These are phyloP conservation scores for Emydoidea blandingii DNA, from an alignment of 2,797 vertebrate genomes.

Conservation along the genomic window DNA sequence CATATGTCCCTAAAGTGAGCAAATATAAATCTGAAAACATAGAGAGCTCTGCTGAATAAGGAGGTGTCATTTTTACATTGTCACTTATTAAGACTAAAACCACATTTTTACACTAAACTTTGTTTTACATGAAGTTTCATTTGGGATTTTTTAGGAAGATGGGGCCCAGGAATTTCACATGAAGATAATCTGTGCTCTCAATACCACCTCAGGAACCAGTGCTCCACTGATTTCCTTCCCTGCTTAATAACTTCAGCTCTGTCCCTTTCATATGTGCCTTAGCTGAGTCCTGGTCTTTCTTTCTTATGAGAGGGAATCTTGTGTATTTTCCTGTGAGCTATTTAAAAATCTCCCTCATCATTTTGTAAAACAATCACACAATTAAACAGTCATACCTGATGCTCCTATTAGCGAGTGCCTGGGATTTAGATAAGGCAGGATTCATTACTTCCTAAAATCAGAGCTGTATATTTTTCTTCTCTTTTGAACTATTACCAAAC, in stretches of 20 bases:
- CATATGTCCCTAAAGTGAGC: background rate
- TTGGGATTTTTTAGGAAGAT: background rate
- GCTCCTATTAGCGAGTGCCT: background rate
- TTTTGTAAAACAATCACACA: background rate
- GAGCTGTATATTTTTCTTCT: background rate
- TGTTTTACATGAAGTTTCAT: background rate
- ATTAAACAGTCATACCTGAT: background rate
- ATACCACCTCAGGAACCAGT: background rate
- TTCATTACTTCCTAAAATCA: background rate
- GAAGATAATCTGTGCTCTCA: background rate
- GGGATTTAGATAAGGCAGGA: rapidly evolving
- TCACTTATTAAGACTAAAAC: background rate
- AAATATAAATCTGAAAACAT: background rate
- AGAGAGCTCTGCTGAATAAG: background rate
- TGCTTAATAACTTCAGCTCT: background rate
- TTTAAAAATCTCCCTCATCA: background rate
- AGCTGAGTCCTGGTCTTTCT: background rate
- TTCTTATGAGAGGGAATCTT: background rate
- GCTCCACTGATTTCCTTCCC: background rate
- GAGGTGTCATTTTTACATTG: background rate
- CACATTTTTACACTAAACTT: background rate
- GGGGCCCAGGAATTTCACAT: background rate
- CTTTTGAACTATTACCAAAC: background rate
- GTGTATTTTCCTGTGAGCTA: background rate
- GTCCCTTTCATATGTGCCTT: background rate